Conservation (phyloP, 2,888 invertebrate genomes). For the Volucella bombylans region DNA sequence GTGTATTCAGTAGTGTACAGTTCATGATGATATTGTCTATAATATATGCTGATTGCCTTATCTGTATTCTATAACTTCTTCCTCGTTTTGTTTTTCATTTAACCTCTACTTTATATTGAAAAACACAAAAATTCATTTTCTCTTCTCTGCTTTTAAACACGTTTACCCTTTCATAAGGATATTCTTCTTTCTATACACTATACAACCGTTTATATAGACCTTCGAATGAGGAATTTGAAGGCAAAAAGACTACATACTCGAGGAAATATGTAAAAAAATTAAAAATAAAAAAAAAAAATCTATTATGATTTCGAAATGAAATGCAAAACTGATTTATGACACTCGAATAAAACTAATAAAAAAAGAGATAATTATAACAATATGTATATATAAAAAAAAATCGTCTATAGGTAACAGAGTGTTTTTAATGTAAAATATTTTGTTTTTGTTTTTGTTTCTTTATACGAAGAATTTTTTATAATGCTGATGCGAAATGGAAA, state of each 20-base stretch:
- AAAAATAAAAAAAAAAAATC: neutral
- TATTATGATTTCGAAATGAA: conserved; percentile 50
- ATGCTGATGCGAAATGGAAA: conserved; percentile 66
- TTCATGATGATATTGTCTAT: neutral
- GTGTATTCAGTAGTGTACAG: too few relatives aligned
- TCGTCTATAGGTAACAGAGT: conserved; percentile 10
- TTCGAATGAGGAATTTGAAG: conserved; percentile 34
- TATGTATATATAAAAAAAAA: neutral
- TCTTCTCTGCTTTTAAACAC: neutral
- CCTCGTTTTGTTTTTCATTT: neutral
- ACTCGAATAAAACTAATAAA: conserved; percentile 36
- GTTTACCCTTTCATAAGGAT: neutral
- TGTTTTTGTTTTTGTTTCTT: neutral
- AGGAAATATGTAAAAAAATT: neutral
- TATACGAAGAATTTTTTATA: conserved; percentile 43
- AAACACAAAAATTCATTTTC: neutral
- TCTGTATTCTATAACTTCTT: conserved; percentile 2
- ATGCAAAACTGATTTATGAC: conserved; percentile 60
- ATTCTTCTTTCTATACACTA: conserved; percentile 49
- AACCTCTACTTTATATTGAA: conserved; percentile 27
- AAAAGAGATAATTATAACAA: conserved; percentile 7
- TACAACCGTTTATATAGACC: conserved; percentile 65
- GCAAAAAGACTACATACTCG: conserved; percentile 34
- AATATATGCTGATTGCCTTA: conserved; percentile 6
- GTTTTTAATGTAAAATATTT: conserved; percentile 8